Conservation (phyloP, 2,113 vertebrate genomes). For the Epinephelus moara region DNA sequence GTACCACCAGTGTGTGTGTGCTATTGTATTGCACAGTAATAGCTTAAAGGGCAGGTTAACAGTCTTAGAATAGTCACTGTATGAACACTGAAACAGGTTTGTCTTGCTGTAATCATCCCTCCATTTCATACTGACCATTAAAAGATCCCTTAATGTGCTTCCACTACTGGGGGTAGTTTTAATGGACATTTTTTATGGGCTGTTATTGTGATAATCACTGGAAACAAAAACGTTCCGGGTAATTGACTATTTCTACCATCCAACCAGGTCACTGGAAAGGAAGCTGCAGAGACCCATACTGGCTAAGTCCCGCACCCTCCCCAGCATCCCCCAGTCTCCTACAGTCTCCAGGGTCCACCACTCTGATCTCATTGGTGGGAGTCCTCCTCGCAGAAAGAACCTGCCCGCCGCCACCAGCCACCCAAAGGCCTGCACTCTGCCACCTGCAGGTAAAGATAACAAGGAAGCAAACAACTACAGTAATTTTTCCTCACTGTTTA, state of each 20-base stretch:
- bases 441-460: conserved; percentile 85
- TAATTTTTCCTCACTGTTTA: not conserved
- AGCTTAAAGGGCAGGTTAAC: not conserved
- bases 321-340: conserved; percentile 94
- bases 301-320: conserved; percentile 90
- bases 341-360: conserved; percentile 86
- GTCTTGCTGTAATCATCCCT: no score
- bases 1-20: not conserved
- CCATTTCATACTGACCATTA: not conserved
- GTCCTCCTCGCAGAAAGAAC: conserved; percentile 82
- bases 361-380: conserved; percentile 74
- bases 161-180: not conserved
- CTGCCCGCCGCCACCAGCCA: conserved; percentile 52
- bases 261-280: conserved; percentile 90
- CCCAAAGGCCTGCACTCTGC: conserved; percentile 88
- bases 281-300: conserved; percentile 89
- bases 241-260: not conserved
- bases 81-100: not conserved
- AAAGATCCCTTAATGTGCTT: not conserved
- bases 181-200: not conserved
- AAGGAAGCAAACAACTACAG: not conserved
- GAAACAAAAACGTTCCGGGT: not conserved
- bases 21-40: not conserved
- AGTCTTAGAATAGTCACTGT: not conserved
- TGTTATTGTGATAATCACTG: not conserved